Percentiles rank a stretch among this genome's conserved stretches.
phyloP scores from a whole-genome alignment of 2,113 vertebrate species.

The Elgaria multicarinata region DNA sequence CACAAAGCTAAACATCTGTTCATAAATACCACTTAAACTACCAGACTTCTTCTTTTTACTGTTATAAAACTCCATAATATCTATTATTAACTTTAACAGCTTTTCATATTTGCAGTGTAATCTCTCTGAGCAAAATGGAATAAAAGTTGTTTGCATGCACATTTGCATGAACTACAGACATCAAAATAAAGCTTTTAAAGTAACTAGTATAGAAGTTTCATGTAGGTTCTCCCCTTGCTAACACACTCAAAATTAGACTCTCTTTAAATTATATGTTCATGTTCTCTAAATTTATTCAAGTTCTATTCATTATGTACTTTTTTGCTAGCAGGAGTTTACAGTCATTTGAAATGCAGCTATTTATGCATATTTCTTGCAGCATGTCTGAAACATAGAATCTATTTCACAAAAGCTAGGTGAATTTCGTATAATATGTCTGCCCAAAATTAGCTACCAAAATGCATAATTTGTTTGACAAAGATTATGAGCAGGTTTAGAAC shows the following conservation, averaged over 20 bases:
- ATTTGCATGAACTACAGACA: background rate
- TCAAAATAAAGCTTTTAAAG: background rate
- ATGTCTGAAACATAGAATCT: background rate
- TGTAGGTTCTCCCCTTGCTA: background rate
- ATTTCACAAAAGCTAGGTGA: background rate
- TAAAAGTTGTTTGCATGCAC: background rate
- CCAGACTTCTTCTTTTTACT: slow-evolving; percentile 18
- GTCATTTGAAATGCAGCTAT: background rate
- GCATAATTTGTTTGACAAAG: background rate
- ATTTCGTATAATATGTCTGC: background rate
- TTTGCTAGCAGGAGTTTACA: background rate
- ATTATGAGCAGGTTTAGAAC: background rate
- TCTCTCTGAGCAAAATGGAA: slow-evolving; percentile 3
- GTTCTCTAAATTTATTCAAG: background rate
- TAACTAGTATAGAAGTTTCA: background rate
- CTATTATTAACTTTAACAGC: slow-evolving; percentile 29
- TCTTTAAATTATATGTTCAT: slow-evolving; percentile 30
- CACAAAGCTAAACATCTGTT: slow-evolving; percentile 36
- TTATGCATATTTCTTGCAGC: background rate
- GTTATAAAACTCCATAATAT: slow-evolving; percentile 16
- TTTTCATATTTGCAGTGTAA: background rate
- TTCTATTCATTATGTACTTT: slow-evolving; percentile 1
- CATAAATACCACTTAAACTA: slow-evolving; percentile 29
- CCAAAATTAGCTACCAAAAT: background rate
- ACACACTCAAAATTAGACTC: background rate